These are phyloP conservation scores for Electrophaes corylata DNA, from an alignment of 2,888 invertebrate species.

Conservation along the genomic window DNA sequence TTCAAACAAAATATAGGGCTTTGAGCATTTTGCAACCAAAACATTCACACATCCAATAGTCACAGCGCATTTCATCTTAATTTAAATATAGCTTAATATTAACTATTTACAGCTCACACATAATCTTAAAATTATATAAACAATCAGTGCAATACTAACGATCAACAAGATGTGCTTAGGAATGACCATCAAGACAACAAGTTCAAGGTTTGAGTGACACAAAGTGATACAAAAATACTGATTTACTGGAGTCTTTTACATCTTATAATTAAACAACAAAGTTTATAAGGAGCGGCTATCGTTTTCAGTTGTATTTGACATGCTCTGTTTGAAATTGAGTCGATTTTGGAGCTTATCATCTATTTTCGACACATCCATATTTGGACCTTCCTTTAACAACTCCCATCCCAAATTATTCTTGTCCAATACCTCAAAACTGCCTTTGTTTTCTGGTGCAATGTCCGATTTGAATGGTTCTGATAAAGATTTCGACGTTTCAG, in stretches of 20 bases:
- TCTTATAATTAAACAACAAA: conserved; percentile 79
- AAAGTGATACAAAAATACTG: conserved; percentile 78
- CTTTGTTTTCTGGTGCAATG: conserved; percentile 78
- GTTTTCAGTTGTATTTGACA: conserved; percentile 55
- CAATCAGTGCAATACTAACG: conserved; percentile 68
- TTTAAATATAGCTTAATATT: conserved; percentile 56
- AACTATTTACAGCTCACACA: conserved; percentile 70
- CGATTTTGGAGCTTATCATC: conserved; percentile 72
- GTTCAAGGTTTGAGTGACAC: conserved; percentile 38
- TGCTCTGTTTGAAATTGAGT: conserved; percentile 61
- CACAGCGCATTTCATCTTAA: conserved; percentile 70
- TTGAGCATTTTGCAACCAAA: conserved; percentile 67
- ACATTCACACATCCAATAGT: conserved; percentile 63
- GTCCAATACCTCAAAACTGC: conserved; percentile 83
- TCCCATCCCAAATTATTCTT: conserved; percentile 85
- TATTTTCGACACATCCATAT: conserved; percentile 60
- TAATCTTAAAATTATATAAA: conserved; percentile 58
- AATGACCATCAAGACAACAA: conserved; percentile 46
- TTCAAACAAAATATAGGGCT: conserved; percentile 44
- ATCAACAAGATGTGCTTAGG: conserved; percentile 70
- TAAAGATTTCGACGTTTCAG: conserved; percentile 77
- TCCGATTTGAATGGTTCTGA: conserved; percentile 60
- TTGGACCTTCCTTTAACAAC: conserved; percentile 83
- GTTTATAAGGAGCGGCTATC: conserved; percentile 78
- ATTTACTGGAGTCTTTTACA: conserved; percentile 72